Evolutionary conservation across 2,888 invertebrate species (phyloP).

Genomic region (Ectobius pallidus): DNA sequence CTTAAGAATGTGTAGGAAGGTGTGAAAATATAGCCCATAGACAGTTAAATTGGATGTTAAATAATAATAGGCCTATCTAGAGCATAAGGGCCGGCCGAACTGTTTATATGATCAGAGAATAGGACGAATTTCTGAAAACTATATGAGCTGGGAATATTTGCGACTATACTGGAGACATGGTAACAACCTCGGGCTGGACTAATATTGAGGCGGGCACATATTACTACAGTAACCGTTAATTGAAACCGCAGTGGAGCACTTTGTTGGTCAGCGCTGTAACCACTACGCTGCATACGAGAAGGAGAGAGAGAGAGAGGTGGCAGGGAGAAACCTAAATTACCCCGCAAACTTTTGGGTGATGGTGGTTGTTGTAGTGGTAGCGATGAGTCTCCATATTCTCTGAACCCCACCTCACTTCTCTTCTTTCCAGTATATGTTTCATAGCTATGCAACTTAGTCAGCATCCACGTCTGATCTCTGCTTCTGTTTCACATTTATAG

Average conservation of each 20-base stretch:
- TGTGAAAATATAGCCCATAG: too few relatives aligned
- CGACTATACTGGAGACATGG: not conserved
- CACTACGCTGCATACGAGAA: not conserved
- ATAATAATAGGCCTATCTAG: too few relatives aligned
- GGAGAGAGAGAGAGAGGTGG: not conserved
- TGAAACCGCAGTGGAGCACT: slow-evolving; percentile 37
- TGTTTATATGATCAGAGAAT: too few relatives aligned
- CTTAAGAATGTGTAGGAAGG: too few relatives aligned
- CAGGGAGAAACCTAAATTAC: slow-evolving; percentile 30
- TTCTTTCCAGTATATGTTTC: slow-evolving; percentile 20
- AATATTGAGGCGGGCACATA: slow-evolving; percentile 15
- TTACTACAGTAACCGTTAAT: slow-evolving; percentile 31
- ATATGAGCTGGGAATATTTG: too few relatives aligned
- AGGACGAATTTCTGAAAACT: too few relatives aligned
- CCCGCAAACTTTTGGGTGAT: slow-evolving; percentile 29
- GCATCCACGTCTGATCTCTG: not conserved
- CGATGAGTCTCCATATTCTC: not conserved
- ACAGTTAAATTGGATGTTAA: too few relatives aligned
- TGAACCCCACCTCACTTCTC: not conserved
- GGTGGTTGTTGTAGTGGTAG: not conserved
- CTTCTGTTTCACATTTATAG: not conserved
- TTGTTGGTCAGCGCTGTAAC: slow-evolving; percentile 27
- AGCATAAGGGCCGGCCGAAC: too few relatives aligned
- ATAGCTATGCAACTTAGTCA: slow-evolving; percentile 23
- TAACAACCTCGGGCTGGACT: not conserved